Conservation (phyloP, 2,888 invertebrate genomes). For the Ommatoiulus sabulosus region DNA sequence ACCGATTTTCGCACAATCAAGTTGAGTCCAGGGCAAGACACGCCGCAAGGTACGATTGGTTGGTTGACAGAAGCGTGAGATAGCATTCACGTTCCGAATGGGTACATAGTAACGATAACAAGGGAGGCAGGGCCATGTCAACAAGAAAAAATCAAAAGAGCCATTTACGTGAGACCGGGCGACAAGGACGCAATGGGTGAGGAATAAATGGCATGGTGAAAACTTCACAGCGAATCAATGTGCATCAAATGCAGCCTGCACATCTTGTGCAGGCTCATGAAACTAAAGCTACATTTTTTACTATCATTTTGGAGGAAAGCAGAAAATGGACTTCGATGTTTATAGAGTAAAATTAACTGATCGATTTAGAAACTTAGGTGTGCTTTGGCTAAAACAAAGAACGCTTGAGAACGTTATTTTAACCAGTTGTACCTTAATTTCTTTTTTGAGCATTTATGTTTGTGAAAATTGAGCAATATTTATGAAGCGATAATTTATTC, state of each 20-base stretch:
- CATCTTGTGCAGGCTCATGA: too few relatives aligned
- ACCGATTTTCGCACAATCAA: conserved; percentile 49
- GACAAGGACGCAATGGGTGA: background rate
- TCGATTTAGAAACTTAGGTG: too few relatives aligned
- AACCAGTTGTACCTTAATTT: too few relatives aligned
- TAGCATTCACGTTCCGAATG: conserved; percentile 59
- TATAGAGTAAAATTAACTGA: background rate
- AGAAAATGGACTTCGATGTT: background rate
- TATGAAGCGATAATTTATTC: too few relatives aligned
- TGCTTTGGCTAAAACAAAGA: too few relatives aligned
- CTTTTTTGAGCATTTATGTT: too few relatives aligned
- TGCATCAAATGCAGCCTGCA: too few relatives aligned
- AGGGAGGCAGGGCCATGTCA: conserved; percentile 60
- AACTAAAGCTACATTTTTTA: background rate
- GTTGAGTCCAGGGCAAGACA: conserved; percentile 29
- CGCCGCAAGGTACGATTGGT: conserved; percentile 55
- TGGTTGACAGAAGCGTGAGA: conserved; percentile 59
- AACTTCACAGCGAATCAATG: background rate
- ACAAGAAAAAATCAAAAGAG: conserved; percentile 59
- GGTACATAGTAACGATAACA: conserved; percentile 61
- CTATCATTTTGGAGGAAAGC: background rate
- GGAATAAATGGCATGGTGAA: background rate
- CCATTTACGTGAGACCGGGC: conserved; percentile 50
- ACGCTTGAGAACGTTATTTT: too few relatives aligned
- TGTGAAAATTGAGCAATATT: too few relatives aligned